These are phyloP conservation scores for Diaprepes abbreviatus DNA, from an alignment of 2,888 invertebrate species.

Conservation along the genomic window DNA sequence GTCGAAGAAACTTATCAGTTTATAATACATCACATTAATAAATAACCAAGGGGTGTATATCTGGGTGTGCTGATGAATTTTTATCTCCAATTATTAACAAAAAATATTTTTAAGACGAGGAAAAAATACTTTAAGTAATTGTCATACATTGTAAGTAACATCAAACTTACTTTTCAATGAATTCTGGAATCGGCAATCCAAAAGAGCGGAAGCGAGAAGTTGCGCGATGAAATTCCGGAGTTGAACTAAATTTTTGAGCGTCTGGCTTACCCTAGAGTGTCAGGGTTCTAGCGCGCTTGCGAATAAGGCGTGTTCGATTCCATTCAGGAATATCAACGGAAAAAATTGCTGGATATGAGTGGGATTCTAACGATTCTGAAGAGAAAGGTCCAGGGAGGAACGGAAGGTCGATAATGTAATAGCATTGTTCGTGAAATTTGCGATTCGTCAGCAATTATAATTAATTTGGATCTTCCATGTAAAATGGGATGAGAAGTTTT, in stretches of 20 bases:
- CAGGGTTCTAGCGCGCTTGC: constrained; percentile 45
- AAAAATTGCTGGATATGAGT: constrained; percentile 30
- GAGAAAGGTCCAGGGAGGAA: constrained; percentile 17
- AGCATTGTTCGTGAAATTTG: constrained; percentile 8
- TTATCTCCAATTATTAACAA: too few relatives aligned
- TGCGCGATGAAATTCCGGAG: constrained; percentile 30
- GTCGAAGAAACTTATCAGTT: too few relatives aligned
- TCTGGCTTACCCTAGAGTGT: constrained; percentile 35
- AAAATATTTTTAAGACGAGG: too few relatives aligned
- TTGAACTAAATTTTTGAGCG: constrained; percentile 35
- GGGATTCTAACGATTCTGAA: constrained; percentile 30
- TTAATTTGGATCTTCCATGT: background rate
- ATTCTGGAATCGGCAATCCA: constrained; percentile 28
- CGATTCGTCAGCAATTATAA: constrained; percentile 13
- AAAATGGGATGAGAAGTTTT: background rate
- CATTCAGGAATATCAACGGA: constrained; percentile 39
- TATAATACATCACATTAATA: too few relatives aligned
- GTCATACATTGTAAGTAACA: constrained; percentile 12
- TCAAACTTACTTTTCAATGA: constrained; percentile 33
- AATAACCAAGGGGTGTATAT: too few relatives aligned
- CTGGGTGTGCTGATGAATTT: too few relatives aligned
- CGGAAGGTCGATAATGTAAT: constrained; percentile 24
- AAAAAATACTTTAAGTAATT: too few relatives aligned
- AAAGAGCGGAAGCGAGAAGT: constrained; percentile 2
- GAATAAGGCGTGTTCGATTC: constrained; percentile 49